These are phyloP conservation scores for Amphipoea oculea DNA, from an alignment of 2,888 invertebrate genomes.

Conservation along the genomic window DNA sequence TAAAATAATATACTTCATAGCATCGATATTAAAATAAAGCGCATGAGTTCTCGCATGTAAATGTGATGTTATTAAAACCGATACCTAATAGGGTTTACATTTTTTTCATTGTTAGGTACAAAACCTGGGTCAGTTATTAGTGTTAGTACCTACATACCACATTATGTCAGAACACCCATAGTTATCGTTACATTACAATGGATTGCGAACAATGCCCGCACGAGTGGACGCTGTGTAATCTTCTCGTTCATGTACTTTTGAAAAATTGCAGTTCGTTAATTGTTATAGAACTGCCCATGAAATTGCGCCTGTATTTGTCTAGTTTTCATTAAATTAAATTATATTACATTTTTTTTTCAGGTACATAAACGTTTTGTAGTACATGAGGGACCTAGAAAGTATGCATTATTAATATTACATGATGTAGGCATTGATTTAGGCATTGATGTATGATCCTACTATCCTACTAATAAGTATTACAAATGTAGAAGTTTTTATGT, in stretches of 20 bases:
- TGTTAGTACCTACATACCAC: conserved; percentile 31
- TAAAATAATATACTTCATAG: neutral
- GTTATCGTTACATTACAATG: conserved; percentile 65
- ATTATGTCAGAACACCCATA: conserved; percentile 34
- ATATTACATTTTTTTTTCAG: no score
- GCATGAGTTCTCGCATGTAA: conserved; percentile 27
- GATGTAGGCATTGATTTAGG: neutral
- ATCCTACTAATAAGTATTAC: neutral
- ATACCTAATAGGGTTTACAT: conserved; percentile 9
- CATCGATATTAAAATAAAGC: conserved; percentile 23
- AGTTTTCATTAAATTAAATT: neutral
- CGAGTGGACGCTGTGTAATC: conserved; percentile 53
- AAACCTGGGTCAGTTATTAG: conserved; percentile 12
- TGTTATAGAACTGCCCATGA: conserved; percentile 7
- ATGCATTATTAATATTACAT: no score
- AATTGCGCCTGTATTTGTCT: conserved; percentile 20
- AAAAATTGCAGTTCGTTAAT: conserved; percentile 45
- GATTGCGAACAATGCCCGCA: conserved; percentile 62
- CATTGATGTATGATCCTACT: neutral
- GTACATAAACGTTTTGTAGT: no score
- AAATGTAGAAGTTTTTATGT: neutral
- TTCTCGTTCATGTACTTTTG: conserved; percentile 38
- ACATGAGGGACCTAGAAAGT: no score
- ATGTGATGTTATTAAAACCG: conserved; percentile 23
- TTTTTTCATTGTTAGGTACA: conserved; percentile 1